These are phyloP conservation scores for Agriotes lineatus DNA, from an alignment of 2,888 invertebrate species.

Conservation along the genomic window DNA sequence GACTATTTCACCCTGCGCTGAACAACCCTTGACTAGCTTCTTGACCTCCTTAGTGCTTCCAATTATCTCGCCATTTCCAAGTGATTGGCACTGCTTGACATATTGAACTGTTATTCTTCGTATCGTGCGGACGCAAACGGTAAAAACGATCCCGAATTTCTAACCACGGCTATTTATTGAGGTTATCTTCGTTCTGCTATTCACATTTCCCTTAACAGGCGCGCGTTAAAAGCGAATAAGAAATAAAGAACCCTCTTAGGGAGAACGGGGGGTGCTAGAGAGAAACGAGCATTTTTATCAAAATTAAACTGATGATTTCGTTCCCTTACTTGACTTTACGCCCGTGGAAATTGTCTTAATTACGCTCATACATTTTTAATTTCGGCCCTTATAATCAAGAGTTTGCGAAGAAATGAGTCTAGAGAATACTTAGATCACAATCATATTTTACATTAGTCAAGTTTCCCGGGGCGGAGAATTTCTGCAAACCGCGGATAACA, in stretches of 20 bases:
- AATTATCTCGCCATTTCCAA: constrained; percentile 15
- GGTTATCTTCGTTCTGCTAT: constrained; percentile 3
- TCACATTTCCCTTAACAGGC: background rate
- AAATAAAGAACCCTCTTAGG: background rate
- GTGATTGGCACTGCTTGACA: constrained; percentile 19
- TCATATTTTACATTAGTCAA: constrained; percentile 50
- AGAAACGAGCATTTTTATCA: constrained; percentile 10
- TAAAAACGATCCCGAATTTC: background rate
- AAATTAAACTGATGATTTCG: constrained; percentile 19
- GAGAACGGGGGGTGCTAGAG: background rate
- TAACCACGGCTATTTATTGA: background rate
- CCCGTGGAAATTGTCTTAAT: constrained; percentile 27
- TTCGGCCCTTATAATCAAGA: constrained; percentile 24
- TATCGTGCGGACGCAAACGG: background rate
- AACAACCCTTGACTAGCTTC: constrained; percentile 16
- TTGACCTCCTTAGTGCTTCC: constrained; percentile 13
- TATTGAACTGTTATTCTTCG: constrained; percentile 13
- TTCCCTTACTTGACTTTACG: constrained; percentile 5
- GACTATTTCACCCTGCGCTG: constrained; percentile 1
- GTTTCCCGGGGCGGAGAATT: constrained; percentile 40
- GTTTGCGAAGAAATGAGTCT: constrained; percentile 39
- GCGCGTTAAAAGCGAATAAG: background rate
- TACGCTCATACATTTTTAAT: constrained; percentile 31
- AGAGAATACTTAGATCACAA: constrained; percentile 44
- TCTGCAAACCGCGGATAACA: constrained; percentile 46